A percentile compares a stretch with the other conserved stretches of the same genome.
Evolutionary conservation across 2,113 vertebrate genomes (phyloP).

Genomic region (Elachura formosa): DNA sequence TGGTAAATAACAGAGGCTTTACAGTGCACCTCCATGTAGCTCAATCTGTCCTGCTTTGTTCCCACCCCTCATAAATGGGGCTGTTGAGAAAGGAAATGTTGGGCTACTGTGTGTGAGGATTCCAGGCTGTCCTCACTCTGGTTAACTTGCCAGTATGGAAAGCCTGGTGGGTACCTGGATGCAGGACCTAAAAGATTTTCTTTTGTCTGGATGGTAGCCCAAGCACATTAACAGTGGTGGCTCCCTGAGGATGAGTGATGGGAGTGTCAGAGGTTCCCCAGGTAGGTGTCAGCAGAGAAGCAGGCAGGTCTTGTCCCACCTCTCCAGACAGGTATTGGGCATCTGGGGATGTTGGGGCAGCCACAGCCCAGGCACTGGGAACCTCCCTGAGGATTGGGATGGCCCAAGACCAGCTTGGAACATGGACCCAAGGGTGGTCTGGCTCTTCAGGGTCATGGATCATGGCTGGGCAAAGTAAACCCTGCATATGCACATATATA

Average conservation of each 20-base stretch:
- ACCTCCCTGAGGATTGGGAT: accelerated
- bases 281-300: too few species aligned
- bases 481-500: not conserved
- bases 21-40: not conserved
- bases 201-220: not conserved
- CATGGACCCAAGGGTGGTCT: accelerated
- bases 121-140: not conserved
- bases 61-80: not conserved
- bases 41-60: not conserved
- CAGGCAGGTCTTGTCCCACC: too few species aligned
- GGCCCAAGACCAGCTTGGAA: too few species aligned
- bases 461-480: not conserved
- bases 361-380: accelerated
- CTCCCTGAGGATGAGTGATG: not conserved
- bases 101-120: not conserved
- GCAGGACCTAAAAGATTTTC: not conserved
- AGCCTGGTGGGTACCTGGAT: not conserved
- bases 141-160: not conserved
- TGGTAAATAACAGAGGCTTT: not conserved
- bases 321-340: not conserved
- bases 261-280: accelerated
- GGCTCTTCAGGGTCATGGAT: accelerated
- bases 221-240: not conserved
- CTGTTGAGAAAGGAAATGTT: not conserved
- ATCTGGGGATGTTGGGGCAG: accelerated